Evolutionary conservation across 1,140 invertebrate genomes (phyloP).

Genomic region (Leptopilina boulardi): DNA sequence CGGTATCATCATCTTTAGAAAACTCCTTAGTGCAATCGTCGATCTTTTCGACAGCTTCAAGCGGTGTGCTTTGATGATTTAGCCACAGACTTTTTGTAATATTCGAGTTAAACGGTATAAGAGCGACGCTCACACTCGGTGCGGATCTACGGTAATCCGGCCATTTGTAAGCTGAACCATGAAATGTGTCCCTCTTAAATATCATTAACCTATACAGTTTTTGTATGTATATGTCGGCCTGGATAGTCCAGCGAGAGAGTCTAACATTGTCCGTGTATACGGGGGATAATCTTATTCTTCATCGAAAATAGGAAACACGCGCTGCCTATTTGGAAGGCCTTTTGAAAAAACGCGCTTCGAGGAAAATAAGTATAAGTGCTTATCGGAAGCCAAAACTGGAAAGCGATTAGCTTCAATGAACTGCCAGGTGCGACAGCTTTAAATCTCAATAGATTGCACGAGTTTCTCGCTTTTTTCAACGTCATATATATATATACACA

Average conservation of each 20-base stretch:
- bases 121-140: conserved; percentile 42
- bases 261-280: not conserved
- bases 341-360: conserved; percentile 38
- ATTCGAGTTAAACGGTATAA: conserved; percentile 35
- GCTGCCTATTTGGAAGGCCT: conserved; percentile 43
- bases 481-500: too few relatives aligned
- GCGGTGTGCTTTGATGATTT: conserved; percentile 47
- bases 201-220: conserved; percentile 44
- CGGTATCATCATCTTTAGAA: conserved; percentile 16
- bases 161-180: conserved; percentile 49
- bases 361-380: conserved; percentile 31
- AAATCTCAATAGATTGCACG: conserved; percentile 22
- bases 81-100: not conserved
- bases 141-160: conserved; percentile 53
- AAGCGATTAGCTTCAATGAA: conserved; percentile 33
- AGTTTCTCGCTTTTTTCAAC: conserved; percentile 15
- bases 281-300: conserved; percentile 56
- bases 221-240: not conserved
- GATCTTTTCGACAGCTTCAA: conserved; percentile 11
- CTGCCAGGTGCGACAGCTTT: conserved; percentile 32
- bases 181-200: conserved; percentile 56
- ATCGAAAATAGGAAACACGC: conserved; percentile 39
- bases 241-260: not conserved
- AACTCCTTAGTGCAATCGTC: conserved; percentile 9
- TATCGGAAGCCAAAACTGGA: conserved; percentile 14